These are phyloP conservation scores for Seira ritae DNA, from an alignment of 2,888 invertebrate species.

Conservation along the genomic window DNA sequence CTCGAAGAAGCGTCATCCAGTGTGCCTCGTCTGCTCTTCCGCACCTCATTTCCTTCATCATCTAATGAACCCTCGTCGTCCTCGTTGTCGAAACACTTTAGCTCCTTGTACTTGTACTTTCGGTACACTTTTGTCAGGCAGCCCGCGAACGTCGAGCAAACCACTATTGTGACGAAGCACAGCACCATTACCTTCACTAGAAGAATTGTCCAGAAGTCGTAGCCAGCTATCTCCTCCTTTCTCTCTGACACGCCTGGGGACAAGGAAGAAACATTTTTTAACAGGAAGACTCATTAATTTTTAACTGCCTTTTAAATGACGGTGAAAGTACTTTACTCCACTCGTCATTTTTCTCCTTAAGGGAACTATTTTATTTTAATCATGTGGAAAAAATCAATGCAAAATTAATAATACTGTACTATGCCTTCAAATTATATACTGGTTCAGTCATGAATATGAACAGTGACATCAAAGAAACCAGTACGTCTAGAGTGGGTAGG, in stretches of 20 bases:
- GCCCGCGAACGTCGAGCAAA: constrained; percentile 70
- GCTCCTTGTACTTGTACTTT: constrained; percentile 72
- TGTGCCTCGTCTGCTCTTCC: constrained; percentile 38
- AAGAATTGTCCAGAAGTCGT: constrained; percentile 71
- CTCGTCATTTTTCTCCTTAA: too few species aligned
- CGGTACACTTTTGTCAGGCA: constrained; percentile 70
- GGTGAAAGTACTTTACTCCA: too few species aligned
- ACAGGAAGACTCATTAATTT: background rate
- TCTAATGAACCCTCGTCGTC: constrained; percentile 63
- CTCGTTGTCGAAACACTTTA: constrained; percentile 69
- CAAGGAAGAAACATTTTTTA: background rate
- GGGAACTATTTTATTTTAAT: too few species aligned
- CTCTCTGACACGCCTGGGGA: constrained; percentile 55
- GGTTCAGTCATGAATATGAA: too few species aligned
- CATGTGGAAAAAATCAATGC: too few species aligned
- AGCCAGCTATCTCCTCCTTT: constrained; percentile 47
- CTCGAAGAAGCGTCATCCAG: constrained; percentile 61
- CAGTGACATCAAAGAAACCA: too few species aligned
- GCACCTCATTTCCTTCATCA: constrained; percentile 44
- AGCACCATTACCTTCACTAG: constrained; percentile 70
- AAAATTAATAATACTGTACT: too few species aligned
- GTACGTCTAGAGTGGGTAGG: too few species aligned
- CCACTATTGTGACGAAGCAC: constrained; percentile 64
- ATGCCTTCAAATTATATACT: too few species aligned
- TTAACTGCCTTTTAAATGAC: background rate